These are phyloP conservation scores for Noctilio leporinus DNA, from an alignment of 2,113 vertebrate species.

Conservation along the genomic window DNA sequence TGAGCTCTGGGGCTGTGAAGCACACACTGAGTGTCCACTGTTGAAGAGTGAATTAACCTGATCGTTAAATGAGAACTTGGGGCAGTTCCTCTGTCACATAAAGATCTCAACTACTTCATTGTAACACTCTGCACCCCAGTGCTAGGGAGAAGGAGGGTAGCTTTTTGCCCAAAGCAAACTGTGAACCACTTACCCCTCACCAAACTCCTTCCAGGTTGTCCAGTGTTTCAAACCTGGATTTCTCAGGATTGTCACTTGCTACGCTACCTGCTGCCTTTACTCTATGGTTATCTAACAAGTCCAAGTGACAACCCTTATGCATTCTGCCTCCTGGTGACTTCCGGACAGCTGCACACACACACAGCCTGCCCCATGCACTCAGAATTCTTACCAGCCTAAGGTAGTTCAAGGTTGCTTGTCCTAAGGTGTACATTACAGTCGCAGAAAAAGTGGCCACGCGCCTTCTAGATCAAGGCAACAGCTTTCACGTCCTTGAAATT, in stretches of 20 bases:
- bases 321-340: conserved; percentile 6
- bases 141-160: background rate
- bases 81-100: background rate
- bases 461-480: background rate
- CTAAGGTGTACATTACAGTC: background rate
- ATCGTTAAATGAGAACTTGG: background rate
- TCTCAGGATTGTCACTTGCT: conserved; percentile 4
- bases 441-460: background rate
- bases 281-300: conserved; percentile 11
- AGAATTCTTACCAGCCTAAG: background rate
- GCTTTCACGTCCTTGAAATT: background rate
- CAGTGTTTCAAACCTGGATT: background rate
- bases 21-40: background rate
- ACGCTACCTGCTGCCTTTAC: background rate
- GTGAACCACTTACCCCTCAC: background rate
- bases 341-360: background rate
- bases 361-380: background rate
- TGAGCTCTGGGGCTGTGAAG: background rate
- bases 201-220: background rate
- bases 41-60: background rate
- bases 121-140: background rate
- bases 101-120: background rate
- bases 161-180: background rate
- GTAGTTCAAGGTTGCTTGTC: background rate
- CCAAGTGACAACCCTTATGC: background rate